Evolutionary conservation across 2,888 invertebrate genomes (phyloP), one percentile per base, ranked within the genome.

Genomic region (Drosophila crucigera): DNA sequence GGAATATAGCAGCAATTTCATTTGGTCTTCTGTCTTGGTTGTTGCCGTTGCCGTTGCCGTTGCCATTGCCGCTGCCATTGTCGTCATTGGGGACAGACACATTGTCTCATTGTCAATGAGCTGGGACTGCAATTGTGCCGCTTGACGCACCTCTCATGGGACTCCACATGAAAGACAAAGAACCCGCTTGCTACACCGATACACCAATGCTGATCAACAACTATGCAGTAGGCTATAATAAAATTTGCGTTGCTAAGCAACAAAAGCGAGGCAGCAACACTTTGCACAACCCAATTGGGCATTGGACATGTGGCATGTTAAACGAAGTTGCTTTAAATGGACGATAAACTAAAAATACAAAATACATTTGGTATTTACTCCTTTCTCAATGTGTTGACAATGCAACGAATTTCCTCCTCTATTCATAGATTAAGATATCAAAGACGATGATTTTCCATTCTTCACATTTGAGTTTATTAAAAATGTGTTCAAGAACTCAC

Each of bases 131-230:
- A 68, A 73, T 73, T 73, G 67, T 73, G 54, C 39, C 52, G 58
- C 58, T 53, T 65, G 73, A 71, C 50, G 77, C 52, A 54, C 59
- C 63, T 68, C 89, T 68, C 89, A 62, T 14, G 83, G 71, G 89
- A 83, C 55, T 54, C 59, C 83, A 85, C 86, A 89, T 84, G 83
- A 78, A 88, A 85, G 86, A 78, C 78, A 83, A 86, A 80, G 78
- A 64, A 71, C 68, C 72, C 82, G 72, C 86, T 67, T 63, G 67
- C 65, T n/a, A 59, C 68, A 68, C 68, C 61, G 49, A 25, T 37
- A 19, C 39, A 37, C 54, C 50, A 59, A 63, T 62, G 33, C 14
- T 35, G 53, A 58, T 65, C 76, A 53, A 31, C 60, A 73, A 67
- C 76, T 62, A 64, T 58, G 65, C 78, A 59, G 58, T 47, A 22